A percentile compares a stretch with the other conserved stretches of the same genome.
Evolutionary conservation across 2,797 vertebrate genomes (phyloP).

Genomic region (Hipposideros larvatus): DNA sequence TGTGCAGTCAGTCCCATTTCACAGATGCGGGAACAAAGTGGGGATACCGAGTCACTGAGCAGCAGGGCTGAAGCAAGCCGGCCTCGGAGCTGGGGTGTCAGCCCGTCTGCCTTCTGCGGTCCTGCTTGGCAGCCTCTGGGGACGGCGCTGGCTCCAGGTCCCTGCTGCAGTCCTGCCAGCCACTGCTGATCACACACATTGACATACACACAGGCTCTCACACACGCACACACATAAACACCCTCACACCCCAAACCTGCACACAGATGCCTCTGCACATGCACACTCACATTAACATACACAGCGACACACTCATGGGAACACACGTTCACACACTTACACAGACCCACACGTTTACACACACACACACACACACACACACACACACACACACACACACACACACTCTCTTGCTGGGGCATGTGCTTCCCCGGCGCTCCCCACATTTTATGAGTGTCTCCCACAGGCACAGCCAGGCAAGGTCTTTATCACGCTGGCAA

Average conservation of each 20-base stretch:
- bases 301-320: rapidly evolving
- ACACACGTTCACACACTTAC: no score
- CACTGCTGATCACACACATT: no score
- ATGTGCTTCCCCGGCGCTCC: rapidly evolving
- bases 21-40: background rate
- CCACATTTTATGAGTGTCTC: rapidly evolving
- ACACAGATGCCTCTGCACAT: rapidly evolving
- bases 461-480: rapidly evolving
- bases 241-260: no score
- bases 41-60: rapidly evolving
- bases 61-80: rapidly evolving
- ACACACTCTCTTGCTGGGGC: rapidly evolving
- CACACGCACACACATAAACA: rapidly evolving
- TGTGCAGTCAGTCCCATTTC: rapidly evolving
- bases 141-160: rapidly evolving
- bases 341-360: rapidly evolving
- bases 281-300: rapidly evolving
- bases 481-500: rapidly evolving
- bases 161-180: rapidly evolving
- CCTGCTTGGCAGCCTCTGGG: background rate
- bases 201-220: no score
- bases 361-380: rapidly evolving
- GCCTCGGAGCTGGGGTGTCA: rapidly evolving
- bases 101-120: rapidly evolving
- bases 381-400: rapidly evolving